These are phyloP conservation scores for Leptopilina boulardi DNA, from an alignment of 1,140 invertebrate species.

Conservation along the genomic window DNA sequence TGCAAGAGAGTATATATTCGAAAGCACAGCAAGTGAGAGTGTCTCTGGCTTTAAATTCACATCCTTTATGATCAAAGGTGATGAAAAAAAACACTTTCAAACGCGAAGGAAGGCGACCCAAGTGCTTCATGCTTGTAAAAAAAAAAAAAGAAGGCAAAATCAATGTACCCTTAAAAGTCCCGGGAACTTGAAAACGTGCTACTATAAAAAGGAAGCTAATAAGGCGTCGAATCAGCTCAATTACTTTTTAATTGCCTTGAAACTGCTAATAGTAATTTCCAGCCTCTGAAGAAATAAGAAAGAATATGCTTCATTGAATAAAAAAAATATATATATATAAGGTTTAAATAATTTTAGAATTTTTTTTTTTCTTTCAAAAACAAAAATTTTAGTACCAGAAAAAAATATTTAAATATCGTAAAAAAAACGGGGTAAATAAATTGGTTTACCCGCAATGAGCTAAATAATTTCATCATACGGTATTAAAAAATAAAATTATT, in stretches of 20 bases:
- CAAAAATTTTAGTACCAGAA: too few species aligned
- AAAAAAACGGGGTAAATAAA: too few species aligned
- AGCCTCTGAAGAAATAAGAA: background rate
- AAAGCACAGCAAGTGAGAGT: background rate
- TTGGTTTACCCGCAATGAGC: too few species aligned
- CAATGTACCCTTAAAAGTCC: conserved; percentile 17
- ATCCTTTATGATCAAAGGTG: conserved; percentile 3
- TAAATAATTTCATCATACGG: too few species aligned
- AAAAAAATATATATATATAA: too few species aligned
- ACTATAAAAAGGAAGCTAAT: background rate
- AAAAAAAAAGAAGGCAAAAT: conserved; percentile 8
- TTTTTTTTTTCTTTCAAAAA: too few species aligned
- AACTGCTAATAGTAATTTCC: background rate
- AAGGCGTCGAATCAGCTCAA: conserved; percentile 7
- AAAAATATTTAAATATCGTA: too few species aligned
- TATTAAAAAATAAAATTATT: too few species aligned
- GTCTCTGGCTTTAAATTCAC: background rate
- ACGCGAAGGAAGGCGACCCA: background rate
- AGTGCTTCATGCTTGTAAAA: background rate
- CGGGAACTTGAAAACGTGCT: conserved; percentile 5
- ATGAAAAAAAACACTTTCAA: conserved; percentile 5
- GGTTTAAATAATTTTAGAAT: background rate
- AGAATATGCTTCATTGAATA: background rate
- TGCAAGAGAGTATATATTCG: background rate
- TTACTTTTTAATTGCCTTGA: background rate